phyloP scores from a whole-genome alignment of 2,113 vertebrate species.

The Charadrius vociferus region DNA sequence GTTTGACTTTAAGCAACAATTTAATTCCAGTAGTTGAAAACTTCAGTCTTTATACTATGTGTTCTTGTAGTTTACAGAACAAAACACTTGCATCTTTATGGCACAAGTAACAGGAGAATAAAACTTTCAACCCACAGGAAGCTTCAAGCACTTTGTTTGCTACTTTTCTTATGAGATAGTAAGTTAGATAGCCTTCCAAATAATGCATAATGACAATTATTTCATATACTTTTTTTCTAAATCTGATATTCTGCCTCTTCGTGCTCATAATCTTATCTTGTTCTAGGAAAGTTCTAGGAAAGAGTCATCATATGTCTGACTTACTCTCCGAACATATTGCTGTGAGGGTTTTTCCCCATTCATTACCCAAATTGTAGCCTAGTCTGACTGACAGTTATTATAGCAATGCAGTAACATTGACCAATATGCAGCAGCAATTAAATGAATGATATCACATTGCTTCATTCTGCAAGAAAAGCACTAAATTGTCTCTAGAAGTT shows the following conservation, averaged over 20 bases:
- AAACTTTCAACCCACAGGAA: not conserved
- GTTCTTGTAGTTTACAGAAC: not conserved
- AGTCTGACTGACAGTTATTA: not conserved
- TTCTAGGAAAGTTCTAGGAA: not conserved
- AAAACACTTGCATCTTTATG: not conserved
- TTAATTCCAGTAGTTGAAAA: not conserved
- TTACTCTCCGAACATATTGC: not conserved
- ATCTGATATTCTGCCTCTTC: not conserved
- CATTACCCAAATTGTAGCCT: not conserved
- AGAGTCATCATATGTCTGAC: not conserved
- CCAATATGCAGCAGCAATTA: not conserved
- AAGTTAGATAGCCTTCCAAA: not conserved
- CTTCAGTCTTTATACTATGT: not conserved
- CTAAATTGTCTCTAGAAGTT: not conserved
- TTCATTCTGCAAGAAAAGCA: not conserved
- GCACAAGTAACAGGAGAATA: not conserved
- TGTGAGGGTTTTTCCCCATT: not conserved
- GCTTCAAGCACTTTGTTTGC: not conserved
- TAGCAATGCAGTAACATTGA: not conserved
- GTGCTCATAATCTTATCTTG: not conserved
- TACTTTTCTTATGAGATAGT: not conserved
- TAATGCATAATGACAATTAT: not conserved
- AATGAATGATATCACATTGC: not conserved
- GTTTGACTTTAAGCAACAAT: not conserved
- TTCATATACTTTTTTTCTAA: not conserved